Evolutionary conservation across 1,140 invertebrate genomes (phyloP), one percentile per base, ranked within the genome.

Genomic region (Drosophila orosa): DNA sequence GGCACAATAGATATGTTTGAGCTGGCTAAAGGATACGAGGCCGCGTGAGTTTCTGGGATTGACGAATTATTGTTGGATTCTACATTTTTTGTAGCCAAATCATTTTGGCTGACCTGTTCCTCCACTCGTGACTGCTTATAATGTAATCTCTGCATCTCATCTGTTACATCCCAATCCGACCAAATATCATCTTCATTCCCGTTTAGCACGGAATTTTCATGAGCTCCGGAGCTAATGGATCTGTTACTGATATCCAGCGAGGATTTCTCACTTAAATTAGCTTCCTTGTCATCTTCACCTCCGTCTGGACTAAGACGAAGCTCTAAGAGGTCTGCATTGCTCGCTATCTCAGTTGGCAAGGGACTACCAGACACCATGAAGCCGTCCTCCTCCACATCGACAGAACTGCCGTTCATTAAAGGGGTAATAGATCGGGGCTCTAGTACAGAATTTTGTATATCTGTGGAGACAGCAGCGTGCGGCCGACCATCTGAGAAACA

Each of bases 401-500:
- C 50, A 8, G 55, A 69, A 22, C 61, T 73, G 35, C 77, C 80
- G 55, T 80, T 86, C 80, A 91, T 84, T 13, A 92, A 61, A 4
- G 89, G 91, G 22, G 90, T 92, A 24, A 92, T 91, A 4, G 92
- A 92, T 3, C 91, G 69, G n/a, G 83, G 91, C 74, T 93, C 74
- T 17, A 77, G 65, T 71, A 80, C 74, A 17, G 71, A 73, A 10
- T 59, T 62, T 15, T 65, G 65, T 8, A 57, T 50, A 12, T 80
- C 76, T 19, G 74, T 68, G n/a, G 57, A 85, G 40, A 78, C 77
- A 62, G 92, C 63, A 1, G 75, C 75, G 60, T 92, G 82, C 3
- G 97, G 97, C 72, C 95, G 93, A 12, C 96, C 97, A 91, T 97
- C 96, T 5, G 95, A 95, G 80, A 98, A 98, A 40, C 97, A 92